phyloP scores from a whole-genome alignment of 1,140 invertebrate genomes.

The Magallana gigas region DNA sequence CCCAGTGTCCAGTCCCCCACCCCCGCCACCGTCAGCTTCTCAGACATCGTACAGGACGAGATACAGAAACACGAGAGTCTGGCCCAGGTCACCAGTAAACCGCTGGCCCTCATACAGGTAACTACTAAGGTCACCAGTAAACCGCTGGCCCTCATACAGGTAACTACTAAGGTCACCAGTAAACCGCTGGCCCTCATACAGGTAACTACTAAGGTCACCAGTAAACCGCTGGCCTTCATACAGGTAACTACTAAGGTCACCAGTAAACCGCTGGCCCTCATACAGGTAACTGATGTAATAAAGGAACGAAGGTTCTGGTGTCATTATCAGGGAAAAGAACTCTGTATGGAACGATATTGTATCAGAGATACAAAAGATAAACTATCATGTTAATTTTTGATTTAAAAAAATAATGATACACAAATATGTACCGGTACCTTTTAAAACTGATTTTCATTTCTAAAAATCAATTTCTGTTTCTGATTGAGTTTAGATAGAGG shows the following conservation, averaged over 20 bases:
- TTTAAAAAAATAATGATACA: no score
- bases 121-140: constrained; percentile 63
- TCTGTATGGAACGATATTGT: no score
- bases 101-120: constrained; percentile 75
- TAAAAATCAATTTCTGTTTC: constrained; percentile 42
- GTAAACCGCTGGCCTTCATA: constrained; percentile 79
- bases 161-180: constrained; percentile 53
- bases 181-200: constrained; percentile 79
- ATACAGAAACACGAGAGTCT: constrained; percentile 66
- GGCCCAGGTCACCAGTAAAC: constrained; percentile 73
- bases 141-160: constrained; percentile 78
- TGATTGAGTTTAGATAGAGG: constrained; percentile 83
- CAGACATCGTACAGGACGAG: constrained; percentile 74
- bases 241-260: constrained; percentile 27
- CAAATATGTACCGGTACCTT: no score
- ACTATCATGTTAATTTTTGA: no score
- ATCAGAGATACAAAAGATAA: no score
- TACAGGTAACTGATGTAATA: no score
- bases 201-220: constrained; percentile 47
- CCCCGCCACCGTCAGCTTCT: constrained; percentile 63
- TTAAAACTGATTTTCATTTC: no score
- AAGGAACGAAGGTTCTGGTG: no score
- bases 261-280: constrained; percentile 79
- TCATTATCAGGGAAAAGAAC: no score
- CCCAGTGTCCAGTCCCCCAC: constrained; percentile 45